These are phyloP conservation scores for Tineola bisselliella DNA, from an alignment of 2,888 invertebrate species.

Conservation along the genomic window DNA sequence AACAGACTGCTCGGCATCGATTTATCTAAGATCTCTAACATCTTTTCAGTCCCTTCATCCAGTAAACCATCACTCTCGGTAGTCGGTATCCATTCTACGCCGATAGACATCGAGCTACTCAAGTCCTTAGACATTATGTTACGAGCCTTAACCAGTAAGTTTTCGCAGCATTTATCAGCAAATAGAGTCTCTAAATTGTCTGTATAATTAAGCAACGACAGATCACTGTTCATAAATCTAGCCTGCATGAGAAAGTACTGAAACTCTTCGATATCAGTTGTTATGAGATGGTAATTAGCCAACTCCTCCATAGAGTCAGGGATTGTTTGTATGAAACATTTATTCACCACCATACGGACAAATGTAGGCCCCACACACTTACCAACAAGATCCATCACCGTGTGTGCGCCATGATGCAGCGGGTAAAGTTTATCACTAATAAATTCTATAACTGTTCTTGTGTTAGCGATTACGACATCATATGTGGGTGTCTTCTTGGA, in stretches of 20 bases:
- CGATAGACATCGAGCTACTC: slow-evolving; percentile 73
- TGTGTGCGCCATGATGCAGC: background rate
- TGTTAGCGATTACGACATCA: slow-evolving; percentile 64
- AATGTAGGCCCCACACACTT: slow-evolving; percentile 47
- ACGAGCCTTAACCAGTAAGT: slow-evolving; percentile 74
- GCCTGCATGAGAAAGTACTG: slow-evolving; percentile 70
- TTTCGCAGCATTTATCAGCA: slow-evolving; percentile 78
- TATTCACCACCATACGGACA: slow-evolving; percentile 72
- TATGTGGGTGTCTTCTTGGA: slow-evolving; percentile 57
- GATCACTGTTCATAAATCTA: slow-evolving; percentile 63
- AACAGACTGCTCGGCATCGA: slow-evolving; percentile 52
- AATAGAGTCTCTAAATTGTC: slow-evolving; percentile 79
- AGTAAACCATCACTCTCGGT: slow-evolving; percentile 17
- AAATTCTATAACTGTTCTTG: slow-evolving; percentile 66
- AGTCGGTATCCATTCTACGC: slow-evolving; percentile 49
- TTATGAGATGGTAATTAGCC: slow-evolving; percentile 71
- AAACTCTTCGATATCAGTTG: slow-evolving; percentile 72
- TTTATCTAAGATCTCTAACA: slow-evolving; percentile 44
- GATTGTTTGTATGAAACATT: slow-evolving; percentile 79
- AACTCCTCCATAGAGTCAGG: slow-evolving; percentile 79
- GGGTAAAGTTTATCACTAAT: slow-evolving; percentile 16
- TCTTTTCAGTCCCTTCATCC: slow-evolving; percentile 36
- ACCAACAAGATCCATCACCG: slow-evolving; percentile 44
- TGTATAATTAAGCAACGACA: slow-evolving; percentile 74
- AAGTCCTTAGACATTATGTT: slow-evolving; percentile 83